Base-by-base conservation (phyloP, 1,140 invertebrate genomes). In the Littorina saxatilis region DNA sequence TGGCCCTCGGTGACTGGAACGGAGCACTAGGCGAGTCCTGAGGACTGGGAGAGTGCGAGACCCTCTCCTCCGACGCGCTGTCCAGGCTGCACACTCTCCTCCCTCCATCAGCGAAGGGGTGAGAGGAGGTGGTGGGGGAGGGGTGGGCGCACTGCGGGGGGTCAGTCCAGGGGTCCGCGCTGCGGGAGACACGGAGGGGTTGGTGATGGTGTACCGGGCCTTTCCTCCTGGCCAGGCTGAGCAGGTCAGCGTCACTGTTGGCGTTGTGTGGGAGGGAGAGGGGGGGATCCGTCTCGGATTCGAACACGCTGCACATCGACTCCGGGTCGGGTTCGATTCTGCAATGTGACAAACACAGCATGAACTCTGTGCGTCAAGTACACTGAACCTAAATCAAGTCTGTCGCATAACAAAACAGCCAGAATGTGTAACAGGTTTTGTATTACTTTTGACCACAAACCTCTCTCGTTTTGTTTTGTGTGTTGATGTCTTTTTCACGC, bases 311-410 rank as follows among this genome's bases (percentile, higher is more conserved):
- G 78, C 87, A 85, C 40, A 86, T 87, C 1, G 89, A 89, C 68
- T 91, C 90, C 4, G 85, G 87, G 52, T 90, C 90, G 11, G 86
- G 81, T 35, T 91, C 90, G 68, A 89, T 87, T 50, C 90, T 91
- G 84, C 2, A 87, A 82, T 76, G 13, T 15, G n/a, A 20, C 43
- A 47, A 17, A 47, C n/a, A n/a, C n/a, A n/a, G n/a, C n/a, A n/a
- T n/a, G n/a, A n/a, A n/a, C n/a, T n/a, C n/a, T n/a, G n/a, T n/a
- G n/a, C n/a, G 20, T 50, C 9, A 50, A 11, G 47, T 9, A 50
- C 47, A 50, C 47, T 50, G 47, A 50, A 20, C 20, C 47, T 50
- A 20, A 20, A 9, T 50, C 47, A 50, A 50, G 9, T 20, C 47
- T 50, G n/a, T n/a, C n/a, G n/a, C n/a, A n/a, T n/a, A n/a, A n/a